Conservation (phyloP, 2,888 invertebrate species). For the Clepsis dumicolana region DNA sequence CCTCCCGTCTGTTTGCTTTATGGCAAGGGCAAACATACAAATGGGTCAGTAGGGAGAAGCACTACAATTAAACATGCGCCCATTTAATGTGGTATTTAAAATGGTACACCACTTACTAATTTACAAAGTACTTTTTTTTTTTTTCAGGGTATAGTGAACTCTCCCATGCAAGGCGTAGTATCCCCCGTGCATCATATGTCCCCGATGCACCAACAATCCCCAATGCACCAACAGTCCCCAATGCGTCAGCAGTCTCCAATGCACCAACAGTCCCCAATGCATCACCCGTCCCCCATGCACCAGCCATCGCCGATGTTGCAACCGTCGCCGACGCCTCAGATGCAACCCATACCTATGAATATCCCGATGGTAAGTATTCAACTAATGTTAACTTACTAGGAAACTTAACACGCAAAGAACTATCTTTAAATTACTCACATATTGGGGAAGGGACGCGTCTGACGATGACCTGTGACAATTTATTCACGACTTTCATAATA, state of each 20-base stretch:
- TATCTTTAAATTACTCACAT: too few relatives aligned
- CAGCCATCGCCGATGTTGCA: slow-evolving; percentile 45
- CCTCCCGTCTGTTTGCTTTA: too few relatives aligned
- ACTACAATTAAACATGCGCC: too few relatives aligned
- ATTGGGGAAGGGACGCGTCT: too few relatives aligned
- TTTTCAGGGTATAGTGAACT: slow-evolving; percentile 4
- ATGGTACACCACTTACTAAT: too few relatives aligned
- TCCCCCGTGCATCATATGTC: slow-evolving; percentile 50
- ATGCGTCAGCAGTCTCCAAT: slow-evolving; percentile 45
- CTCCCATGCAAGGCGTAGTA: slow-evolving; percentile 37
- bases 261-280: slow-evolving; percentile 46
- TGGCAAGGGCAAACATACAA: too few relatives aligned
- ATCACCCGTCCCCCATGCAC: slow-evolving; percentile 39
- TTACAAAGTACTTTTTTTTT: not conserved
- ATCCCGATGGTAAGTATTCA: slow-evolving; percentile 12
- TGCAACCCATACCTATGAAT: slow-evolving; percentile 17
- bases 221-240: slow-evolving; percentile 30
- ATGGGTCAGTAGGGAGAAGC: too few relatives aligned
- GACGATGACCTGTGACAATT: too few relatives aligned
- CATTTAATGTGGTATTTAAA: not conserved
- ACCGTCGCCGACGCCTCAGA: slow-evolving; percentile 47
- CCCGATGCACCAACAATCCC: slow-evolving; percentile 43
- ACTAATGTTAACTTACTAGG: too few relatives aligned
- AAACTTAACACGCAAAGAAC: too few relatives aligned
- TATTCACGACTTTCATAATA: too few relatives aligned